Evolutionary conservation across 2,888 invertebrate genomes (phyloP).

Genomic region (Chrysolina haemoptera): DNA sequence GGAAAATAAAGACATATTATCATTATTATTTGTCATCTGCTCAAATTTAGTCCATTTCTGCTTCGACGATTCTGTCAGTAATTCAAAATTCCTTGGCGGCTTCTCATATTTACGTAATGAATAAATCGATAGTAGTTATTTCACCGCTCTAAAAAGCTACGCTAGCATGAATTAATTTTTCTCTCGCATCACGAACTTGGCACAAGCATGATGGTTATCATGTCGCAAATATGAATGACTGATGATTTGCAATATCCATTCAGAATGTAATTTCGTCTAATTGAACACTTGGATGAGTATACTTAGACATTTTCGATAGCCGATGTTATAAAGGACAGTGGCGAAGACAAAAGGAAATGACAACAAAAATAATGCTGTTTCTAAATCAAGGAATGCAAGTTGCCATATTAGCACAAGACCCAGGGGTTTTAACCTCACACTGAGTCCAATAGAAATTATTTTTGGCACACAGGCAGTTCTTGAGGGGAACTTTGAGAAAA

Average conservation of each 20-base stretch:
- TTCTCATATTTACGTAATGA: slow-evolving; percentile 2
- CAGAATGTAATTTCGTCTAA: slow-evolving; percentile 22
- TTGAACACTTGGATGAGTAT: slow-evolving; percentile 15
- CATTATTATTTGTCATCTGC: no score
- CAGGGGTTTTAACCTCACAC: no score
- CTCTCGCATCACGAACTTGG: slow-evolving; percentile 43
- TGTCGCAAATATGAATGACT: slow-evolving; percentile 42
- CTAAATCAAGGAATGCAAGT: not conserved
- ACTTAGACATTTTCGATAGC: not conserved
- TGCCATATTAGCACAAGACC: no score
- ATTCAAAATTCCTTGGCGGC: not conserved
- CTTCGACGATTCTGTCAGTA: not conserved
- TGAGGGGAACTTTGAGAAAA: no score
- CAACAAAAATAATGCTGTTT: not conserved
- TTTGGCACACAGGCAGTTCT: no score
- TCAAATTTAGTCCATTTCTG: no score
- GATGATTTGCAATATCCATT: slow-evolving; percentile 31
- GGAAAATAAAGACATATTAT: no score
- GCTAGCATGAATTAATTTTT: slow-evolving; percentile 37
- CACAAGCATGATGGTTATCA: slow-evolving; percentile 39
- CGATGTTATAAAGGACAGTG: not conserved
- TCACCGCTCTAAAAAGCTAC: slow-evolving; percentile 25
- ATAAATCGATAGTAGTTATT: not conserved
- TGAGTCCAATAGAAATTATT: no score
- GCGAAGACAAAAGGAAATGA: not conserved